Base-by-base conservation (phyloP, 2,888 invertebrate genomes). In the Hermaeophaga mercurialis region DNA sequence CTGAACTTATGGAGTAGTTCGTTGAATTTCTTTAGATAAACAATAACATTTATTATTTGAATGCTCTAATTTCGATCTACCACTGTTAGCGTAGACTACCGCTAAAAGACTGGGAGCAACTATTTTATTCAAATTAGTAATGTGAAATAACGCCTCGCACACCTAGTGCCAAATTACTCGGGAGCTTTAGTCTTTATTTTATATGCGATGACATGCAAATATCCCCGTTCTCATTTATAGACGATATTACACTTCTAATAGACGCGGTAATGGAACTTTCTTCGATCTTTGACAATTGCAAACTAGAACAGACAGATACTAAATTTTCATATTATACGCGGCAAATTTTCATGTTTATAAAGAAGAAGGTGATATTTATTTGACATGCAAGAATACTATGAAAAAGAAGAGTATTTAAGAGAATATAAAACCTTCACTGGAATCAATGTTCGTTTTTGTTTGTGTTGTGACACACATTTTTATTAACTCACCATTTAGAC, bases 61-160 rank as follows among this genome's bases (percentile, higher is more conserved):
- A n/a, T n/a, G n/a, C n/a, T n/a, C n/a, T n/a, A n/a, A n/a, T n/a
- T n/a, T n/a, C n/a, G 17, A 19, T 1, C 41, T 11, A 41, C 22
- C 41, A 41, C 22, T 41, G 41, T 6, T 12, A 8, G 3, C 33
- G 4, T 33, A 33, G 11, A 6, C 22, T 22, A 6, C 12, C 18
- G 22, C 24, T 26, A 24, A 43, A 43, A 43, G 43, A 26, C 43
- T 43, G 43, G 24, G 3, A 43, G 43, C 12, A 43, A 43, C 43
- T 11, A 43, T 43, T 43, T 43, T 43, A 43, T 43, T 43, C 43
- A 43, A 43, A 43, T 43, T 43, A 43, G 43, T 43, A 43, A 43
- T 43, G 24, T 24, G 43, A 43, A 43, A 43, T 43, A 43, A 24
- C 43, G 36, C 24, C 43, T 8, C 43, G 43, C 12, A 43, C 12